A percentile compares a stretch with the other conserved stretches of the same genome.
Conservation (phyloP, 2,113 vertebrate species). For the Xenus cinereus region DNA sequence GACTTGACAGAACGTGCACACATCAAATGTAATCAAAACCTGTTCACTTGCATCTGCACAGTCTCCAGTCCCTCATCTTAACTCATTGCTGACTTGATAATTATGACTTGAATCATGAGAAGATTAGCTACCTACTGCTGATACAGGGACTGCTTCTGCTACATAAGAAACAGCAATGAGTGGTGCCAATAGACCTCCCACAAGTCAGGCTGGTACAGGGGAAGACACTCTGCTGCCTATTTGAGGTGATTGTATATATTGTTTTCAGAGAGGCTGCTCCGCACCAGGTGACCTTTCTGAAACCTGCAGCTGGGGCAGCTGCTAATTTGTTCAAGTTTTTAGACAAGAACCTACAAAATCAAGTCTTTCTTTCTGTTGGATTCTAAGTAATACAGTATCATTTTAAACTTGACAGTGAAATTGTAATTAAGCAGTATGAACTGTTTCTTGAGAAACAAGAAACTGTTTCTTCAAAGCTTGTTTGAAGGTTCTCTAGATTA, state of each 20-base stretch:
- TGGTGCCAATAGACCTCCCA: background rate
- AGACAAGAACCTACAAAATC: background rate
- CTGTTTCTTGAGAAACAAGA: background rate
- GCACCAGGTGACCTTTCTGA: background rate
- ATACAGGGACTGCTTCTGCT: background rate
- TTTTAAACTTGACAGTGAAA: background rate
- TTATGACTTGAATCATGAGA: background rate
- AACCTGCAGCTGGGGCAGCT: background rate
- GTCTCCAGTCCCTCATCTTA: background rate
- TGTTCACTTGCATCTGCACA: background rate
- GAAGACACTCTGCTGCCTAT: background rate
- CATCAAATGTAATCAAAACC: background rate
- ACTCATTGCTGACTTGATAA: background rate
- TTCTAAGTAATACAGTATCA: background rate
- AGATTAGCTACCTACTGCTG: background rate
- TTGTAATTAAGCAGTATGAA: background rate
- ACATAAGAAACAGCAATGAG: background rate
- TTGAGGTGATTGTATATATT: background rate
- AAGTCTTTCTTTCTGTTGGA: background rate
- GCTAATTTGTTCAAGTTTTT: background rate
- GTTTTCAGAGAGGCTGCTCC: background rate
- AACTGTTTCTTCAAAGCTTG: background rate
- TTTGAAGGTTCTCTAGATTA: background rate
- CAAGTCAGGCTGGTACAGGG: background rate
- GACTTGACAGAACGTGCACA: background rate